Evolutionary conservation across 2,888 invertebrate genomes (phyloP), one percentile per base, ranked within the genome.

Genomic region (Macrophya annulata): DNA sequence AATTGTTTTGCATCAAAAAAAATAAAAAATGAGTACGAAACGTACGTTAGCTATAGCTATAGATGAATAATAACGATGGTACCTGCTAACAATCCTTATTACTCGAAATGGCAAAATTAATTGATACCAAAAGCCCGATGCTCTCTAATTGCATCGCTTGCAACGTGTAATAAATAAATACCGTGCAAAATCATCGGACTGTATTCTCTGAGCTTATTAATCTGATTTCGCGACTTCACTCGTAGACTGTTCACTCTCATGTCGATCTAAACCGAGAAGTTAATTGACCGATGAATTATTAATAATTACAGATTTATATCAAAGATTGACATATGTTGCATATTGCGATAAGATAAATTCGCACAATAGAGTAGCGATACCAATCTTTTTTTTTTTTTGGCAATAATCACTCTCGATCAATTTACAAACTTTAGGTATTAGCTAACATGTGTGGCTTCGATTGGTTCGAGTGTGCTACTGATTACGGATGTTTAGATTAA

Each of bases 61-160:
- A 12, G 43, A 12, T 62, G 10, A 21, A 62, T 81, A 62, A 81
- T 43, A 81, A 81, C 21, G 59, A 62, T n/a, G 62, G 37, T 81
- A 81, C 59, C 43, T 25, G 21, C 5, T 81, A 81, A 81, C 81
- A 81, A 81, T 43, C 40, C 43, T 81, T 17, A 51, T 81, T 81
- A 62, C 21, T 59, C 8, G 43, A 21, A 62, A 62, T 21, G 43
- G 43, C n/a, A 17, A 59, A 81, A 81, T 77, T 81, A 81, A 81
- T 81, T 81, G 59, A 81, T 43, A 81, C 81, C 81, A 10, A 43
- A 21, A 43, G 43, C 21, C 43, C 62, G 81, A 59, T 62, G 43
- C 25, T 43, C 21, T 62, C 81, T 81, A 62, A 81, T 81, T 81
- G 81, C 81, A 43, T 81, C 62, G 81, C 2, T 43, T 62, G 40